These are phyloP conservation scores for Dendrolimus kikuchii DNA, from an alignment of 1,140 invertebrate species.

Conservation along the genomic window DNA sequence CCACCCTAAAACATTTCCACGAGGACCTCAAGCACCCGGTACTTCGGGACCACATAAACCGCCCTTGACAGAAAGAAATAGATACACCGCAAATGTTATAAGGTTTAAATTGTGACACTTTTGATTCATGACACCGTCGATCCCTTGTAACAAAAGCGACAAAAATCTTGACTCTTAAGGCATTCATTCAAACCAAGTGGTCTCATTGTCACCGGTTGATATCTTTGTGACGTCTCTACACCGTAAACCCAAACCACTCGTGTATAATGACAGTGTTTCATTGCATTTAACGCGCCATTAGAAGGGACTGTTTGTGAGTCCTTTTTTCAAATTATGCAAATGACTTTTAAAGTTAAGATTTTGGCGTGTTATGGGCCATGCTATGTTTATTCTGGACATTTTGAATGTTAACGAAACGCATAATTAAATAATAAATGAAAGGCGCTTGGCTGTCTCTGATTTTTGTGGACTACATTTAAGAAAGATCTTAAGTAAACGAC, in stretches of 20 bases:
- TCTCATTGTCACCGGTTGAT: slow-evolving; percentile 33
- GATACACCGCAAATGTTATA: too few species aligned
- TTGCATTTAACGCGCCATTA: slow-evolving; percentile 58
- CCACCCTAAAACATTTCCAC: slow-evolving; percentile 47
- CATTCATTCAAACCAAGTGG: slow-evolving; percentile 24
- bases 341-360: slow-evolving; percentile 7
- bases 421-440: too few species aligned
- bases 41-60: too few species aligned
- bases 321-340: slow-evolving; percentile 54
- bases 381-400: background rate
- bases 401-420: background rate
- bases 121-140: too few species aligned
- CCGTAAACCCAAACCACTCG: slow-evolving; percentile 33
- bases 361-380: slow-evolving; percentile 3
- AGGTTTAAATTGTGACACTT: too few species aligned
- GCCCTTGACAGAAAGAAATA: too few species aligned
- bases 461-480: too few species aligned
- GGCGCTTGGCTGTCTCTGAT: too few species aligned
- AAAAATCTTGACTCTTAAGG: too few species aligned
- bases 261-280: slow-evolving; percentile 50
- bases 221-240: slow-evolving; percentile 48
- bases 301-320: slow-evolving; percentile 46
- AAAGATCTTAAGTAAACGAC: too few species aligned
- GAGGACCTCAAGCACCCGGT: too few species aligned
- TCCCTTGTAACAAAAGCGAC: too few species aligned